Conservation (phyloP, 2,888 invertebrate genomes). For the Cheilosia urbana region DNA sequence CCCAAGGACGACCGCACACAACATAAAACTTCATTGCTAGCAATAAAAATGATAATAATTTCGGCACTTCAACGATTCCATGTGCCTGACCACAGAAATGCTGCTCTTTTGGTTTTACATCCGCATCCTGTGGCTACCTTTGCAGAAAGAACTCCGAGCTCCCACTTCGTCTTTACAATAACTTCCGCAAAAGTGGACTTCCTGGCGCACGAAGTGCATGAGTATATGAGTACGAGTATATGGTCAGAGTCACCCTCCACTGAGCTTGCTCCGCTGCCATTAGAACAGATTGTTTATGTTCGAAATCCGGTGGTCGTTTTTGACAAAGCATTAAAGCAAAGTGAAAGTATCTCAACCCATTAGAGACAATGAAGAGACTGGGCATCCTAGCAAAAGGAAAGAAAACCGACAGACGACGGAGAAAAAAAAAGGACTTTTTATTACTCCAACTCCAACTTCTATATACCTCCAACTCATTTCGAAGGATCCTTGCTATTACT, state of each 20-base stretch:
- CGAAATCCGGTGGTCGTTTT: slow-evolving; percentile 55
- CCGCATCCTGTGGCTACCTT: slow-evolving; percentile 45
- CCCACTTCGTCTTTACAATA: slow-evolving; percentile 39
- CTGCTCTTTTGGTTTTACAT: slow-evolving; percentile 39
- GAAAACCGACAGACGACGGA: background rate
- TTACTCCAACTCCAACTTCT: slow-evolving; percentile 48
- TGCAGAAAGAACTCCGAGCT: slow-evolving; percentile 6
- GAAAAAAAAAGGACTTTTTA: slow-evolving; percentile 34
- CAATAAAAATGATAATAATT: slow-evolving; percentile 67
- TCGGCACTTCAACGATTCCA: slow-evolving; percentile 56
- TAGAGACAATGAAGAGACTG: slow-evolving; percentile 54
- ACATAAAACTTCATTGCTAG: slow-evolving; percentile 56
- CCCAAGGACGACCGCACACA: background rate
- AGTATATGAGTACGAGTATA: background rate
- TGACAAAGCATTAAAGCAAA: slow-evolving; percentile 59
- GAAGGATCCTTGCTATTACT: slow-evolving; percentile 20
- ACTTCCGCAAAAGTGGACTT: slow-evolving; percentile 51
- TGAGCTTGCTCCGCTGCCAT: slow-evolving; percentile 36
- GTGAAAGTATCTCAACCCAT: slow-evolving; percentile 65
- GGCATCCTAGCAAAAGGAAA: background rate
- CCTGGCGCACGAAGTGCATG: slow-evolving; percentile 30
- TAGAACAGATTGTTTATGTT: slow-evolving; percentile 66
- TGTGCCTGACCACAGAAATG: slow-evolving; percentile 49
- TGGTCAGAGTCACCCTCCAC: slow-evolving; percentile 24
- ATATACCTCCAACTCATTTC: slow-evolving; percentile 47